Conservation (phyloP, 2,113 vertebrate species). For the Orcinus orca region DNA sequence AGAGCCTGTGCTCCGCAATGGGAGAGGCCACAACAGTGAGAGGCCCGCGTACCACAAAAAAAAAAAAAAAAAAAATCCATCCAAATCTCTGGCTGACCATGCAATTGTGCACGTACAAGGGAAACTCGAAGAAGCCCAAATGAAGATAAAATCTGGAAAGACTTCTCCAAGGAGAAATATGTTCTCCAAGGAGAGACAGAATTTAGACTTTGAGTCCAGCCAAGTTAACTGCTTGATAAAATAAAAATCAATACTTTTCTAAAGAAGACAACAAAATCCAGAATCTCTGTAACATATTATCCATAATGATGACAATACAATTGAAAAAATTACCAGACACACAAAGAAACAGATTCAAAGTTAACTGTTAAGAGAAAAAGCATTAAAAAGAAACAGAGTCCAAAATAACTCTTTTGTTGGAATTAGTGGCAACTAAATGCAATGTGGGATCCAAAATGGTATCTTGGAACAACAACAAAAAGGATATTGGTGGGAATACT, state of each 20-base stretch:
- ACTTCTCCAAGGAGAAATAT: neutral
- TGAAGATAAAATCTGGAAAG: neutral
- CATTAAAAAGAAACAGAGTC: neutral
- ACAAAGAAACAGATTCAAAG: neutral
- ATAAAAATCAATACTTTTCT: neutral
- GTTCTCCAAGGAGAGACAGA: neutral
- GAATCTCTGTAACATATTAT: neutral
- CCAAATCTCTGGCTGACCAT: neutral
- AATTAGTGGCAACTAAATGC: neutral
- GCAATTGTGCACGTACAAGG: neutral
- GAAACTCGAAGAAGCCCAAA: neutral
- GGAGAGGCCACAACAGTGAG: too few relatives aligned
- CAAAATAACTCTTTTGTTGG: neutral
- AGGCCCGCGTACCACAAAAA: too few relatives aligned
- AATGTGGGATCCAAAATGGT: neutral
- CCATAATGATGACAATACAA: neutral
- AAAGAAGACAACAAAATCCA: neutral
- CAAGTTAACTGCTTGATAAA: neutral
- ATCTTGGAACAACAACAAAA: neutral
- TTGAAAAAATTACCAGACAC: neutral
- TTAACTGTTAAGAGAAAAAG: neutral
- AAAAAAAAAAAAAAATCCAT: neutral
- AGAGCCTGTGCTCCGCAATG: too few relatives aligned
- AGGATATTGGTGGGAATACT: neutral
- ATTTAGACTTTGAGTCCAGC: neutral